These are phyloP conservation scores for Drosophila siamana DNA, from an alignment of 2,888 invertebrate species.

Conservation along the genomic window DNA sequence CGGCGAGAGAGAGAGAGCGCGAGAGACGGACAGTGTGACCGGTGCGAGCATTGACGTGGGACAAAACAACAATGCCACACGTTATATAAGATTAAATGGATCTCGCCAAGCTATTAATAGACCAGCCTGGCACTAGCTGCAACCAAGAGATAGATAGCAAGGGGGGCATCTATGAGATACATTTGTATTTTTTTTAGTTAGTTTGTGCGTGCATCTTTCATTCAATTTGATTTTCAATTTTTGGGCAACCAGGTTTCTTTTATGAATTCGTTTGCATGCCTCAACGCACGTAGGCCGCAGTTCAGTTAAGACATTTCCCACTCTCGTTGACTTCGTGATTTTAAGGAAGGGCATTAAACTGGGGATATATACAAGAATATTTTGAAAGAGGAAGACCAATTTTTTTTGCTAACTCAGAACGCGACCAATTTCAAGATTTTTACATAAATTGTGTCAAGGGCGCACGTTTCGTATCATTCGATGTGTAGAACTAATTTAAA, in stretches of 20 bases:
- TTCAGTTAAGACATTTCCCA: neutral
- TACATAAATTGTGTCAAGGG: conserved; percentile 53
- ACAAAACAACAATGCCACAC: conserved; percentile 30
- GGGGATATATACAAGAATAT: neutral
- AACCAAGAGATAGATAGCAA: neutral
- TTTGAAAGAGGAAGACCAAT: neutral
- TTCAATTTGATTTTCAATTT: neutral
- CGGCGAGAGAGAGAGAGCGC: neutral
- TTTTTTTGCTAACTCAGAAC: neutral
- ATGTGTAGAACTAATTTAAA: conserved; percentile 9
- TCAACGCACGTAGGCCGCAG: conserved; percentile 33
- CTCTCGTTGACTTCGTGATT: neutral
- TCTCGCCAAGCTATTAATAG: conserved; percentile 38
- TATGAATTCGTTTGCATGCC: conserved; percentile 18
- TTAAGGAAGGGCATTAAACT: neutral
- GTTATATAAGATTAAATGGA: conserved; percentile 49
- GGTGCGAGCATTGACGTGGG: conserved; percentile 25
- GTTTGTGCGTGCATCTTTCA: neutral
- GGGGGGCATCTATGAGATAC: neutral
- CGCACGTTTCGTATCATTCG: conserved; percentile 22
- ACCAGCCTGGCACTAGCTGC: conserved; percentile 14
- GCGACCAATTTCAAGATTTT: conserved; percentile 4
- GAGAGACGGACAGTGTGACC: neutral
- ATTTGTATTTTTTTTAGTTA: conserved; percentile 14
- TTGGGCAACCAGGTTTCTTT: conserved; percentile 5